Percentiles rank a stretch among this genome's conserved stretches.
phyloP scores from a whole-genome alignment of 1,140 invertebrate genomes.

The Heliothis virescens region DNA sequence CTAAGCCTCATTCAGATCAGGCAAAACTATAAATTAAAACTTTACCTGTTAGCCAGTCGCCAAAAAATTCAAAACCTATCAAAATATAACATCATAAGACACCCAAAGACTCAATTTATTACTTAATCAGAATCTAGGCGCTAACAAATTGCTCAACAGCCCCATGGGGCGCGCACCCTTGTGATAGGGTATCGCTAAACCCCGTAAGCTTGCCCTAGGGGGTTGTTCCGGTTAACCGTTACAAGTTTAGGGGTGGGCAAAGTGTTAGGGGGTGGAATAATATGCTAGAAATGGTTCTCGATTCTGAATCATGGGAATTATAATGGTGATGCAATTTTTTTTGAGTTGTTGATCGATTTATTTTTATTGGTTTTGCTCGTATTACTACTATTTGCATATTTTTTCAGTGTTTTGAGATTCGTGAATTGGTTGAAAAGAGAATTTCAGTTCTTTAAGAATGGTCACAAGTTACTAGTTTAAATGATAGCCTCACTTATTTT shows the following conservation, averaged over 20 bases:
- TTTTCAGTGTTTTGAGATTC: not conserved
- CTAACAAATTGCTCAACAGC: constrained; percentile 25
- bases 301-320: constrained; percentile 6
- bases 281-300: constrained; percentile 1
- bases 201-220: constrained; percentile 50
- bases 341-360: not conserved
- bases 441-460: no score
- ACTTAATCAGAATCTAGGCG: constrained; percentile 48
- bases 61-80: not conserved
- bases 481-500: no score
- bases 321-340: constrained; percentile 1
- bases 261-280: constrained; percentile 5
- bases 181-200: constrained; percentile 11
- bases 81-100: constrained; percentile 21
- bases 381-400: not conserved
- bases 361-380: not conserved
- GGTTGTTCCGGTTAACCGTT: constrained; percentile 46
- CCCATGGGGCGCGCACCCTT: constrained; percentile 33
- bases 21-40: no score
- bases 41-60: no score
- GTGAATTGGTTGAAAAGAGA: no score
- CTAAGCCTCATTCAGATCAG: no score
- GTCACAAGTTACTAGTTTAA: no score
- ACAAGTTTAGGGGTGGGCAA: constrained; percentile 38
- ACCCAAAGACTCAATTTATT: constrained; percentile 41